Base-by-base conservation (phyloP, 2,888 invertebrate species). In the Priocnemis perturbator region DNA sequence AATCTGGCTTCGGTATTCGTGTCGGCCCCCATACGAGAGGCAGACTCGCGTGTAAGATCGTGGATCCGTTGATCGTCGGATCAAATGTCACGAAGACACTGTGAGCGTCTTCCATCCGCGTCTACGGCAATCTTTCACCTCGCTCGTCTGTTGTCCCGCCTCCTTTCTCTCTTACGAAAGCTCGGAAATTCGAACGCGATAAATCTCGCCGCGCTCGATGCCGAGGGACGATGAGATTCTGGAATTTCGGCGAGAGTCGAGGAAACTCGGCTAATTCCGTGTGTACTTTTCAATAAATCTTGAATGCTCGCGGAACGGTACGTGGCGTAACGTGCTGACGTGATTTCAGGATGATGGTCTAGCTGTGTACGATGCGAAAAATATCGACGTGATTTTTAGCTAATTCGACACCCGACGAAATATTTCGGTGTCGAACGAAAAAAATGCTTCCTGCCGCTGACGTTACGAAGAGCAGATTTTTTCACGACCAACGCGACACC, bases 151-250 rank as follows among this genome's bases (percentile, higher is more conserved):
- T 60, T 58, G 37, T 17, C 52, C 55, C 14, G 64, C 50, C 68
- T 72, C 79, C 81, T 78, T 81, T 79, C 79, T 76, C 78, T 72
- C 60, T 71, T 75, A 77, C 77, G 73, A 72, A 76, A 79, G 67
- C 47, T 53, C 57, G 67, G 62, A 72, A 67, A 74, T 78, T 74
- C 74, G 64, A 70, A 59, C 20, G 53, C 37, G 21, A 62, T 52
- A 37, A 47, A 56, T 19, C 19, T 20, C 37, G 37, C 48, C 48
- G 17, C 50, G 60, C 59, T 56, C 59, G 19, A 45, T 59, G 53
- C 26, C 45, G 21, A 26, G n/a, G n/a, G 3, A 26, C 5, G 5
- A 2, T 26, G 3, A 26, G 5, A 26, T 26, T 3, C 26, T 5
- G 5, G 5, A 26, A 26, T 26, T 26, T 3, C 26, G 5, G 26